Base-by-base conservation (phyloP, 2,113 vertebrate genomes). In the Cyphomyrus plagiostoma region DNA sequence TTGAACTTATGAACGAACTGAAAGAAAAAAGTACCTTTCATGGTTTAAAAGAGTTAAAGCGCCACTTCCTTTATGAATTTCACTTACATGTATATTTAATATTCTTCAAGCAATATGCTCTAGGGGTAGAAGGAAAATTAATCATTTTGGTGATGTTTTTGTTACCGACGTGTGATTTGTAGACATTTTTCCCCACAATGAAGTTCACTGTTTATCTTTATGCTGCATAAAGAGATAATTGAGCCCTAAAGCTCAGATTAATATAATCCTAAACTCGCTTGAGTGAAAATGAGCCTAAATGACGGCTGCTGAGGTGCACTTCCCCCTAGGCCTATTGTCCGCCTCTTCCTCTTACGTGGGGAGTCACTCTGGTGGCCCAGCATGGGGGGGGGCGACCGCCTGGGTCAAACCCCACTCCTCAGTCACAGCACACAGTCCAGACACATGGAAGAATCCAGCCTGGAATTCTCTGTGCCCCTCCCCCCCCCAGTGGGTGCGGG, bases 311-410 rank as follows among this genome's bases (percentile, higher is more conserved):
- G 62, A 70, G 62, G n/a, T 30, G 0, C 6, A 23, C 56, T 62
- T 62, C 56, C 56, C 56, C 56, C 23, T 0, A 4, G 42, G 6
- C 82, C 45, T 21, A 48, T 84, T 84, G 82, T 84, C n/a, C 3
- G 0, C 9, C 45, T 48, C 23, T 46, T 66, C 39, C 87, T 17
- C 56, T 35, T 4, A 17, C 5, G 23, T 13, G 87, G 87, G 4
- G 42, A 42, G 11, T 88, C 39, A 5, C 19, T 11, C 52, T 11
- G 56, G 56, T 90, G 35, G 74, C 50, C 62, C 48, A 56, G 62
- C 62, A 10, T 11, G 82, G 52, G 52, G 46, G 46, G 46, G 46
- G 46, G 46, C 0, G 93, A 88, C 93, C 91, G 89, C 90, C 26
- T 90, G 80, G 0, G 89, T 89, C 89, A 48, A 7, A 21, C 11